Evolutionary conservation across 2,113 vertebrate genomes (phyloP), one percentile per base, ranked within the genome.

Genomic region (Phalacrocorax brasilianus): DNA sequence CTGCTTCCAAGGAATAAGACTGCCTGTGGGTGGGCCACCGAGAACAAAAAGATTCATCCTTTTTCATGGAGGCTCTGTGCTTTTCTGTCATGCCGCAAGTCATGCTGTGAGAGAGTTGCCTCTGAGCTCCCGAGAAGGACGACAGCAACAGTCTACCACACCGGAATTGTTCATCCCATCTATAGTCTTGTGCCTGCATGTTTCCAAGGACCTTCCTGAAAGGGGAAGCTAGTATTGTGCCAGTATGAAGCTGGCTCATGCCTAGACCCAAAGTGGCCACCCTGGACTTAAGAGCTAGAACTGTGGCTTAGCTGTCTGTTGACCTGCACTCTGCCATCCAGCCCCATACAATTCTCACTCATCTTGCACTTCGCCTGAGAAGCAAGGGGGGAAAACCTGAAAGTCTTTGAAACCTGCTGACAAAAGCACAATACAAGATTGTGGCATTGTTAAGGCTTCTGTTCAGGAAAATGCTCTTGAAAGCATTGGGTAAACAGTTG

Each of bases 111-210:
- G 23, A 65, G 33, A 35, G 9, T n/a, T 58, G 16, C 22, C 24
- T 71, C 66, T 81, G 21, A 81, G 24, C 38, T 84, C n/a, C 47
- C n/a, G 26, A 75, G 66, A 55, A 82, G 68, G 15, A 6, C 3
- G 4, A 26, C 1, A 5, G 14, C 16, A 68, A 49, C 40, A 32
- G 20, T 68, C 28, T 42, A 11, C 40, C 19, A n/a, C 19, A 7
- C 17, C 1, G 3, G n/a, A 11, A 12, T 47, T 32, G 24, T 59
- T 66, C 42, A n/a, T 58, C 9, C 38, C 14, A 10, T 45, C 26
- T 68, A 0, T 17, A 28, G 9, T 35, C 21, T 85, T 59, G 50
- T 5, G 12, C 20, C 11, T 45, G 20, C 8, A 2, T 10, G 6
- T 63, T 93, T 75, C 49, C 24, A 72, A 78, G 78, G 38, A 32